A percentile compares a stretch with the other conserved stretches of the same genome.
Evolutionary conservation across 1,140 invertebrate species (phyloP).

Genomic region (Drosophila athabasca): DNA sequence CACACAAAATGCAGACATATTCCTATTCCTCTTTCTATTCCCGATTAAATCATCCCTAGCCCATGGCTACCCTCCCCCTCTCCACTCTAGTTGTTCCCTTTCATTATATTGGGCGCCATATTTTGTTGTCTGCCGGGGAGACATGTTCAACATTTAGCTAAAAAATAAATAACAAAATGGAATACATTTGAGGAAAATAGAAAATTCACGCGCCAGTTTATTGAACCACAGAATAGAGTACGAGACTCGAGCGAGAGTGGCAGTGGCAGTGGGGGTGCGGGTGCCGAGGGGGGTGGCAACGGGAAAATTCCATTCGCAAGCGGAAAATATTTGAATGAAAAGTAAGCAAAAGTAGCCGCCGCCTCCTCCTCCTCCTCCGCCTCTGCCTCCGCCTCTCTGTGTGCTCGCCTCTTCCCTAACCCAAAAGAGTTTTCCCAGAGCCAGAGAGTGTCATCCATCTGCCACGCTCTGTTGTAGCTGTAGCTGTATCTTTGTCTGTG

Average conservation of each 20-base stretch:
- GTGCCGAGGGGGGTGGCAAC: background rate
- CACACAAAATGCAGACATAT: slow-evolving; percentile 63
- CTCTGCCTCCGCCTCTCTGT: slow-evolving; percentile 1
- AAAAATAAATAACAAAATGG: slow-evolving; percentile 26
- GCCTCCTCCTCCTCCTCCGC: background rate
- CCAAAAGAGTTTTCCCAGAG: slow-evolving; percentile 22
- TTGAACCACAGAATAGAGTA: slow-evolving; percentile 57
- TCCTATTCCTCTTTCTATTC: background rate
- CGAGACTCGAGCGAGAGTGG: slow-evolving; percentile 3
- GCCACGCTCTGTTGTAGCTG: slow-evolving; percentile 13
- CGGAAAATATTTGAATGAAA: slow-evolving; percentile 76
- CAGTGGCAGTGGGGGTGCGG: background rate
- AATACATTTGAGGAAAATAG: slow-evolving; percentile 54
- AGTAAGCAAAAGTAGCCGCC: slow-evolving; percentile 73
- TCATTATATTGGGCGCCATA: slow-evolving; percentile 36
- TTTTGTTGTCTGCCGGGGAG: slow-evolving; percentile 49
- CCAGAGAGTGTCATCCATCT: slow-evolving; percentile 47
- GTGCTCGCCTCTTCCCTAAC: background rate
- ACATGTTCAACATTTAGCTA: slow-evolving; percentile 57
- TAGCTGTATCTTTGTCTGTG: too few relatives aligned
- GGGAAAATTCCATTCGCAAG: slow-evolving; percentile 51
- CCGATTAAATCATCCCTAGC: background rate
- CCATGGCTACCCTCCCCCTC: too few relatives aligned
- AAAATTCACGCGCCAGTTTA: slow-evolving; percentile 77
- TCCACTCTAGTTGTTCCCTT: background rate